Base-by-base conservation (phyloP, 1,140 invertebrate genomes). In the Doryteuthis pealeii region DNA sequence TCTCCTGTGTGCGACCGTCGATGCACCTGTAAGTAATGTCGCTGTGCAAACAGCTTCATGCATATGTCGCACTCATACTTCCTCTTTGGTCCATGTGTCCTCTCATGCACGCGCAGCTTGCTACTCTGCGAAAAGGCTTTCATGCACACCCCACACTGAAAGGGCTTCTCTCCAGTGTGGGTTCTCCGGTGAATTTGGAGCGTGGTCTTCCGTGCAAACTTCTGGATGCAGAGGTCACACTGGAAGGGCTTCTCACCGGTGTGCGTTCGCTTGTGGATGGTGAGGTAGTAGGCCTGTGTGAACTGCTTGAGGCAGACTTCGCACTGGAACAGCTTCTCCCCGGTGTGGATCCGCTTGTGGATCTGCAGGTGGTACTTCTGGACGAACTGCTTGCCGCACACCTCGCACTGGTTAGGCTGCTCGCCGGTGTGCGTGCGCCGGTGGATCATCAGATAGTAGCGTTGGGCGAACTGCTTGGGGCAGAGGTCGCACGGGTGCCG, bases 51-150 rank as follows among this genome's bases (percentile, higher is more conserved):
- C 2, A 95, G 93, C 86, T 96, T 96, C 43, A 93, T 94, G 82
- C 96, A 98, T 0, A 93, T 92, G 73, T 92, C 89, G 83, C 96
- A 97, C 82, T 96, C 93, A 89, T 97, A 97, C 0, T 96, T 96
- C 85, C 97, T 97, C 79, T 96, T 95, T 82, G 97, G 95, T 0
- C 96, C 98, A 68, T 98, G 96, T 0, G 95, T 97, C 15, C 96
- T 88, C 18, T 96, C 90, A 85, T 97, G 95, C 0, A 95, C 97
- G 89, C 96, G 96, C 43, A 97, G 89, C 83, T 96, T 96, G 66
- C 94, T 95, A 58, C 95, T 91, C 87, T 96, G 94, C 87, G 95
- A 95, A 84, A 96, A 96, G 79, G 92, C 18, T 26, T 94, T 90
- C 76, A 92, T 92, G 88, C 94, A 96, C 0, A 94, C 93, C 0